Evolutionary conservation across 2,888 invertebrate species (phyloP).

Genomic region (Tetranychus truncatus): DNA sequence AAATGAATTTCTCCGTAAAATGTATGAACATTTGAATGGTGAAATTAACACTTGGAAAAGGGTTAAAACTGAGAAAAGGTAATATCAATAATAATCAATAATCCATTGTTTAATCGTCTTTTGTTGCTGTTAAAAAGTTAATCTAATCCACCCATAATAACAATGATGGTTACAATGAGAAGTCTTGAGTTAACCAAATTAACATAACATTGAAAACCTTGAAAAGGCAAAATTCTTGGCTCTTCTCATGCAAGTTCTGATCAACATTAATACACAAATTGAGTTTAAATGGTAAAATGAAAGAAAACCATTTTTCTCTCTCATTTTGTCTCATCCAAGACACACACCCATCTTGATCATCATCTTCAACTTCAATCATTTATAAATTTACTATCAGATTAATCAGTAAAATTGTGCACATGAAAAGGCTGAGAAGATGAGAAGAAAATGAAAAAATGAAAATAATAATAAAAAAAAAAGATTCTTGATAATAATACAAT

Average conservation of each 20-base stretch:
- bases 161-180: neutral
- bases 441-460: neutral
- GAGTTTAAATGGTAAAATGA: neutral
- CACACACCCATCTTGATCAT: neutral
- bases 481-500: neutral
- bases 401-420: no score
- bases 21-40: no score
- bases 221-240: neutral
- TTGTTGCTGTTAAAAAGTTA: neutral
- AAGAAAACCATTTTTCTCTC: neutral
- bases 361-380: neutral
- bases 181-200: neutral
- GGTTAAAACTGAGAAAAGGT: no score
- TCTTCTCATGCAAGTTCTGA: neutral
- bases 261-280: neutral
- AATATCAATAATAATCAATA: no score
- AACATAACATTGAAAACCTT: neutral
- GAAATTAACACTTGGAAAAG: no score
- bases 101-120: no score
- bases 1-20: no score
- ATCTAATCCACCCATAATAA: neutral
- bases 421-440: no score
- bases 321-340: neutral
- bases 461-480: neutral
- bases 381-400: neutral